Evolutionary conservation across 2,888 invertebrate species (phyloP), one percentile per base, ranked within the genome.

Genomic region (Serripes groenlandicus): DNA sequence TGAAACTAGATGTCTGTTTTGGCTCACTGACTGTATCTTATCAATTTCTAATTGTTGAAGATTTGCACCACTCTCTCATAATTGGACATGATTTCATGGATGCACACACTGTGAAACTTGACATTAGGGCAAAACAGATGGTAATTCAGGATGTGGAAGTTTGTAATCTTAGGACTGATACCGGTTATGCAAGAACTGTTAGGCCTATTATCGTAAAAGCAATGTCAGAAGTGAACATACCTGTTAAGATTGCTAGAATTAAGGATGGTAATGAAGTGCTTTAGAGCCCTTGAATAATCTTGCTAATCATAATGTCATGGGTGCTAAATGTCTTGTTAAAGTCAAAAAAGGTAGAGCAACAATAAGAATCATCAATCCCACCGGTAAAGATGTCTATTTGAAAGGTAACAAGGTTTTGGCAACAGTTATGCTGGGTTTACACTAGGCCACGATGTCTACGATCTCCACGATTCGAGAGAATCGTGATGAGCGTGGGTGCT

Each of bases 261-360:
- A 49, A 49, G 1, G 9, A 30, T 26, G 18, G 26, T 26, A 60
- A 35, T 21, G 69, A 74, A 60, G 60, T 78, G 1, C 32, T 78
- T 42, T 78, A 58, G 78, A 78, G 74, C 78, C 78, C 11, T 68
- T 75, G 9, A 0, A 34, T 15, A 78, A 7, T 35, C 34, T 78
- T 26, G 21, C 62, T 26, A 75, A 75, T n/a, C 42, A 54, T 15
- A 75, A 72, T 58, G 52, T 78, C 9, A 30, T 83, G 23, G 78
- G 78, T 49, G 83, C 78, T 30, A 78, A 68, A 69, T 70, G 83
- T 73, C 58, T 78, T 30, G 78, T 78, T 9, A 78, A 32, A 54
- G 62, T 78, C 5, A 75, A 37, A 35, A 83, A 73, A 18, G 69
- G 75, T 1, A 83, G 54, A 73, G 68, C 83, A 37, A 60, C 52